Conservation (phyloP, 2,113 vertebrate species). For the Myrmophylax atrothorax region DNA sequence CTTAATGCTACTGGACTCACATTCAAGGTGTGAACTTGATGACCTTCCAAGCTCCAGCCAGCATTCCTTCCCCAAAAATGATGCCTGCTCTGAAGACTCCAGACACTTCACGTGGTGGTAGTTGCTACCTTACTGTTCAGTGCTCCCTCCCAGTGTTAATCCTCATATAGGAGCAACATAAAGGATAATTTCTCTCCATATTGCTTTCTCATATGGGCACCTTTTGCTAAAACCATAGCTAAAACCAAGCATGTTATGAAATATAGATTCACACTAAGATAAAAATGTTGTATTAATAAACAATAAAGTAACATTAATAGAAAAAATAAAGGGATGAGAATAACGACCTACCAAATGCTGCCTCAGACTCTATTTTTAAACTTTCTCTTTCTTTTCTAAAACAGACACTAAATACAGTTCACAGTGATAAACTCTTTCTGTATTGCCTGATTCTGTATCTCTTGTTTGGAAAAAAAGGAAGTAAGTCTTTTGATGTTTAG, state of each 20-base stretch:
- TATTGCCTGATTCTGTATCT: not conserved
- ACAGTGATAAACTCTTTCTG: not conserved
- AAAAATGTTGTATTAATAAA: not conserved
- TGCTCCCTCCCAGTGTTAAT: not conserved
- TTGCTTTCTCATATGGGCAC: not conserved
- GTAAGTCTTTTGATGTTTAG: not conserved
- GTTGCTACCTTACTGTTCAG: not conserved
- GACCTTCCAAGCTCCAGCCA: not conserved
- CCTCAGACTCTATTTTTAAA: not conserved
- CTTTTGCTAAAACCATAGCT: not conserved
- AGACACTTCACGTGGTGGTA: not conserved
- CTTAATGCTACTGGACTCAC: not conserved
- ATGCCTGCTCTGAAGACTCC: not conserved
- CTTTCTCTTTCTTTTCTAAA: not conserved
- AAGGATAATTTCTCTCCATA: not conserved
- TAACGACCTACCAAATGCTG: not conserved
- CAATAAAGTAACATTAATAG: not conserved
- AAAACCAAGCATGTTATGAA: not conserved
- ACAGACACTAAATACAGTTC: not conserved
- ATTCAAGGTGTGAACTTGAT: not conserved
- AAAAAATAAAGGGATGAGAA: not conserved
- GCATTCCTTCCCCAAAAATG: not conserved
- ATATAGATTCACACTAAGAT: not conserved
- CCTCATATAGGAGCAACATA: not conserved
- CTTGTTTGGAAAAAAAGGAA: not conserved